These are phyloP conservation scores for Salvelinus sp. DNA, from an alignment of 2,113 vertebrate species.

Conservation along the genomic window DNA sequence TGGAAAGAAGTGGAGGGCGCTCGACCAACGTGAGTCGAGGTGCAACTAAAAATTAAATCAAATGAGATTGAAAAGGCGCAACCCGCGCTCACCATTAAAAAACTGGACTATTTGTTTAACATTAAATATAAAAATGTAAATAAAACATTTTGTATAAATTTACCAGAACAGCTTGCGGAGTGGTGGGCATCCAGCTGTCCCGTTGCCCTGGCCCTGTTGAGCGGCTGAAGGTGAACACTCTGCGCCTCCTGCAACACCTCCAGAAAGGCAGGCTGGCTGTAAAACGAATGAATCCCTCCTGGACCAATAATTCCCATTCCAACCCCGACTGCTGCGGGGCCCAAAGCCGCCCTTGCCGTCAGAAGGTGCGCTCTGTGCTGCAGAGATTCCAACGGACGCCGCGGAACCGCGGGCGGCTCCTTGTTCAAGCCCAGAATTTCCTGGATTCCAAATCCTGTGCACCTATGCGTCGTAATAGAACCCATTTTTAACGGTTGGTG, in stretches of 20 bases:
- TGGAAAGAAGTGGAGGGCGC: background rate
- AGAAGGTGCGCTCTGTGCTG: conserved; percentile 85
- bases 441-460: conserved; percentile 97
- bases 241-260: conserved; percentile 93
- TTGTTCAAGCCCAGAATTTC: conserved; percentile 96
- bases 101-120: background rate
- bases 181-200: conserved; percentile 82
- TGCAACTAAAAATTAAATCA: too few species aligned
- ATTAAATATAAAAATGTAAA: background rate
- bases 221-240: conserved; percentile 85
- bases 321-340: conserved; percentile 84
- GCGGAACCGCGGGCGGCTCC: conserved; percentile 83
- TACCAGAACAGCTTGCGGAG: conserved; percentile 93
- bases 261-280: conserved; percentile 90
- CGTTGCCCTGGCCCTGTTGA: conserved; percentile 72
- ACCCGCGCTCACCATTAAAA: background rate
- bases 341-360: conserved; percentile 83
- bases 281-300: conserved; percentile 90
- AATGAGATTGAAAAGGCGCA: too few species aligned
- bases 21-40: too few species aligned
- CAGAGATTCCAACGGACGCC: conserved; percentile 84
- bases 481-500: conserved; percentile 65
- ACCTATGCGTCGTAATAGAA: conserved; percentile 76
- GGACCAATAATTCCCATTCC: conserved; percentile 87
- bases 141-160: background rate